Base-by-base conservation (phyloP, 2,888 invertebrate species). In the Lasioglossum vierecki region DNA sequence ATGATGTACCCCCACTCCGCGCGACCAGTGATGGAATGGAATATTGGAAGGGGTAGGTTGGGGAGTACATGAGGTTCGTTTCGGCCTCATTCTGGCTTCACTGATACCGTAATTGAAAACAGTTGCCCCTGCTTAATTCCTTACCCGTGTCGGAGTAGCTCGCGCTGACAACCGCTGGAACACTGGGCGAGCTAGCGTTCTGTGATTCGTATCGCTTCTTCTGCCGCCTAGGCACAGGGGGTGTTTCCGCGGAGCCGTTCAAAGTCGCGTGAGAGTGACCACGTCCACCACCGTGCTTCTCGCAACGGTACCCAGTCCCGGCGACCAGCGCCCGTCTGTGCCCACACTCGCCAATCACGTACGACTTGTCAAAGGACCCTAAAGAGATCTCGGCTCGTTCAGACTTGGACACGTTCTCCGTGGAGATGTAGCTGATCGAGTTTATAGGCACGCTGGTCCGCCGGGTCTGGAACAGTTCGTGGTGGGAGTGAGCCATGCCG, bases 101-200 rank as follows among this genome's bases (percentile, higher is more conserved):
- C 30, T 1, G 30, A 30, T 30, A 30, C 30, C 1, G n/a, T 0
- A n/a, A 57, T 57, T n/a, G 9, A n/a, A 1, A 57, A 57, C 57
- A 11, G 4, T 57, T 11, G 30, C 30, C 0, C 30, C 30, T 30
- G 30, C 30, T 30, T 30, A 30, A 30, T 30, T 30, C 30, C 30
- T 79, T 76, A 94, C 94, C 94, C 68, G 93, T 94, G 80, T 94
- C 94, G 53, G 94, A 94, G 81, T 92, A 93, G 88, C 94, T 94
- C n/a, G 94, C 92, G 88, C 90, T 93, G 57, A 94, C 93, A 73
- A 93, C 89, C 49, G 92, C 92, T 6, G 95, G 93, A 15, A 94
- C 94, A 85, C 93, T 94, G 18, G 94, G 95, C 57, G 94, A 94
- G 85, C 94, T 93, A n/a, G 94, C 93, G 83, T 95, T 94, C 88